These are phyloP conservation scores for Drosophila chauvacae DNA, from an alignment of 1,140 invertebrate species.

Conservation along the genomic window DNA sequence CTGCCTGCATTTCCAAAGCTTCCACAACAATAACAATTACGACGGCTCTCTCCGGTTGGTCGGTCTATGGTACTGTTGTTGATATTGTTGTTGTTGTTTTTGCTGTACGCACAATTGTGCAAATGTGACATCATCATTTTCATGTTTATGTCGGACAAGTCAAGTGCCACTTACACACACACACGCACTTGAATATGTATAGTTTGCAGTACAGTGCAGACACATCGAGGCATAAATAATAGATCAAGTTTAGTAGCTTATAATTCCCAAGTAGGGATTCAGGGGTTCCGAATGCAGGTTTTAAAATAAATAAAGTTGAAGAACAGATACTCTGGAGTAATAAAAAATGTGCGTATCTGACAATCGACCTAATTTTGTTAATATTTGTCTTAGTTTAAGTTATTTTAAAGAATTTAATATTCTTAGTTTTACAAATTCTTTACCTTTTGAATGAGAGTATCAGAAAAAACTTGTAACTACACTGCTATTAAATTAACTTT, in stretches of 20 bases:
- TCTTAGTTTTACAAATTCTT: no score
- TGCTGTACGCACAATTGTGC: conserved; percentile 79
- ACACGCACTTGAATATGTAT: conserved; percentile 21
- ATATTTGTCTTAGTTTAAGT: no score
- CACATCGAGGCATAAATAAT: background rate
- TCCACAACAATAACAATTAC: conserved; percentile 78
- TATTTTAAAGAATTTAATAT: no score
- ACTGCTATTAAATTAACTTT: no score
- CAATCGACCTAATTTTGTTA: no score
- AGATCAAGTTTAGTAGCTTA: background rate
- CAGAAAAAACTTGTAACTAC: no score
- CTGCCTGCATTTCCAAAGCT: conserved; percentile 45
- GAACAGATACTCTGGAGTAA: background rate
- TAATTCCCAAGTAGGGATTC: background rate
- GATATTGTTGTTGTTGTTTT: conserved; percentile 42
- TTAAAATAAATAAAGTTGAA: background rate
- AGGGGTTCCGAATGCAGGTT: no score
- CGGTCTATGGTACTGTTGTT: conserved; percentile 4
- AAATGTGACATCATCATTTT: conserved; percentile 82
- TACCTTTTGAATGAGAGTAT: no score
- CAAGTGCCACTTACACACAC: conserved; percentile 74
- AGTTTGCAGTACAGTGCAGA: conserved; percentile 32
- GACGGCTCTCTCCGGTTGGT: conserved; percentile 10
- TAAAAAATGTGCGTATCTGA: no score
- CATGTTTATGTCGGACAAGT: conserved; percentile 81